These are phyloP conservation scores for Thymelicus lineola DNA, from an alignment of 2,888 invertebrate genomes.

Conservation along the genomic window DNA sequence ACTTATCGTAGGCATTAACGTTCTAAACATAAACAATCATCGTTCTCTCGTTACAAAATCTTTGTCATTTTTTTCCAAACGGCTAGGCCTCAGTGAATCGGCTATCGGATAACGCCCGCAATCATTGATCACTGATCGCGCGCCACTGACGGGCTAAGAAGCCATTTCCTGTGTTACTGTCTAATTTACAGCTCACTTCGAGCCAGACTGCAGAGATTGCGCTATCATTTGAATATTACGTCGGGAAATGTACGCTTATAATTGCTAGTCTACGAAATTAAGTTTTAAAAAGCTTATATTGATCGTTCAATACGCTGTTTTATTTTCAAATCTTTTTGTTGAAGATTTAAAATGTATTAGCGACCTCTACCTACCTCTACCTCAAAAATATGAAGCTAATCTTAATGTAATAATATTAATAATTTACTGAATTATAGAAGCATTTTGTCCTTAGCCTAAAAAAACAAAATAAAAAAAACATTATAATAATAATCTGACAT, in stretches of 20 bases:
- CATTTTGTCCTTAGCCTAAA: too few relatives aligned
- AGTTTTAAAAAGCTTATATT: background rate
- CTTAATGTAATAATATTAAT: too few relatives aligned
- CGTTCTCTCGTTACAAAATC: slow-evolving; percentile 46
- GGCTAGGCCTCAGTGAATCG: slow-evolving; percentile 69
- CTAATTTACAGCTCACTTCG: slow-evolving; percentile 81
- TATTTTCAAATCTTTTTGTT: too few relatives aligned
- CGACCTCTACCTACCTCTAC: too few relatives aligned
- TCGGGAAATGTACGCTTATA: slow-evolving; percentile 34
- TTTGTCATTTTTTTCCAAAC: slow-evolving; percentile 61
- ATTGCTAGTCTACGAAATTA: slow-evolving; percentile 24
- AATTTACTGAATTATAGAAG: too few relatives aligned
- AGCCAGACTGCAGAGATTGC: slow-evolving; percentile 42
- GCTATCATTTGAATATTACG: slow-evolving; percentile 24
- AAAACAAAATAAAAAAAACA: too few relatives aligned
- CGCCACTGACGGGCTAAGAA: slow-evolving; percentile 81
- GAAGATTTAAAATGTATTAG: too few relatives aligned
- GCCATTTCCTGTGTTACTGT: slow-evolving; percentile 80
- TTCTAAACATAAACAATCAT: too few relatives aligned
- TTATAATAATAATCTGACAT: too few relatives aligned
- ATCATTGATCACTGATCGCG: slow-evolving; percentile 78
- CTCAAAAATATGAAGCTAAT: too few relatives aligned
- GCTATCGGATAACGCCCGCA: slow-evolving; percentile 72
- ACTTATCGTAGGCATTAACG: background rate
- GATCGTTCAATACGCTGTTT: too few relatives aligned